phyloP scores from a whole-genome alignment of 2,888 invertebrate species.

The Caenorhabditis drosophilae region DNA sequence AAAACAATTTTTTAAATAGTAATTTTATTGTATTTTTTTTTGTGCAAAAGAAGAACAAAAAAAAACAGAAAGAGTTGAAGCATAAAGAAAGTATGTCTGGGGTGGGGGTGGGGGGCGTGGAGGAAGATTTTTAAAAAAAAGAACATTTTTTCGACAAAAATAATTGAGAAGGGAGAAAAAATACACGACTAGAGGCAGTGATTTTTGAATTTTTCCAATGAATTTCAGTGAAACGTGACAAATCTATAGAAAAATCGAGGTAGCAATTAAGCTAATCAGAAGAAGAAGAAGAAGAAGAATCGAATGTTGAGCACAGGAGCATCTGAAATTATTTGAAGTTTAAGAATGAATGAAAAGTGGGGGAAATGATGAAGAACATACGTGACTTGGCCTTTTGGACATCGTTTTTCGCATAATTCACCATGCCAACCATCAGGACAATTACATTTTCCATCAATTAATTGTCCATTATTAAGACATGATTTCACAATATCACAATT shows the following conservation, averaged over 20 bases:
- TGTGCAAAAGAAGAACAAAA: too few relatives aligned
- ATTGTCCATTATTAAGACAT: slow-evolving; percentile 56
- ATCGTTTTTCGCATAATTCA: slow-evolving; percentile 61
- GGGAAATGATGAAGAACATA: slow-evolving; percentile 29
- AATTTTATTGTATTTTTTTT: too few relatives aligned
- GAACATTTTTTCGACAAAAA: too few relatives aligned
- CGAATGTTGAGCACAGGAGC: slow-evolving; percentile 1
- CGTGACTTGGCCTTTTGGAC: slow-evolving; percentile 58
- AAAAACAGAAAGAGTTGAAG: too few relatives aligned
- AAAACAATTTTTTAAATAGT: too few relatives aligned
- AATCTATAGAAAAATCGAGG: slow-evolving; percentile 1
- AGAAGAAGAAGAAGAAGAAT: not conserved
- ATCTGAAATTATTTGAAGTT: not conserved
- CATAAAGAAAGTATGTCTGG: too few relatives aligned
- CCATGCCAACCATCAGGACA: slow-evolving; percentile 63
- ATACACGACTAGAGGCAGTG: slow-evolving; percentile 40
- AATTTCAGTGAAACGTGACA: not conserved
- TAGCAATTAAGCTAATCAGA: not conserved
- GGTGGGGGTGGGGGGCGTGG: too few relatives aligned
- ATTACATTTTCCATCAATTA: slow-evolving; percentile 53
- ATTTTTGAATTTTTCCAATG: not conserved
- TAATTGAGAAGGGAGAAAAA: too few relatives aligned
- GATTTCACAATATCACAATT: slow-evolving; percentile 57
- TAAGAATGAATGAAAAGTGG: not conserved
- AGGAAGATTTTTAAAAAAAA: too few relatives aligned